phyloP scores from a whole-genome alignment of 2,113 vertebrate genomes.

The Crotophaga sulcirostris region DNA sequence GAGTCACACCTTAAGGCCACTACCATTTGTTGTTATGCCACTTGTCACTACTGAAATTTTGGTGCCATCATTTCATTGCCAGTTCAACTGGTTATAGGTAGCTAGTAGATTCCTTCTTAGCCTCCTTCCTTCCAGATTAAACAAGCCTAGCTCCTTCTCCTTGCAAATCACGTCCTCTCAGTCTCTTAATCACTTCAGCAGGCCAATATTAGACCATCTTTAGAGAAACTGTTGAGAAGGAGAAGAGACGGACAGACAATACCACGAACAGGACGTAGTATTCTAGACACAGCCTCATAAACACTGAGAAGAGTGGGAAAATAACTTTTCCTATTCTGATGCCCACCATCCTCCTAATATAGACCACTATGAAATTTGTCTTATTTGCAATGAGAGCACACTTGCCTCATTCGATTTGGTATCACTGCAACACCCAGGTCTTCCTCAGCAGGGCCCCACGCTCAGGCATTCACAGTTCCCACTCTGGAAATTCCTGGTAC shows the following conservation, averaged over 20 bases:
- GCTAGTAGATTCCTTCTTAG: not conserved
- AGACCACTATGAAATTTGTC: not conserved
- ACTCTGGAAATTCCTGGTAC: not conserved
- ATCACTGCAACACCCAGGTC: not conserved
- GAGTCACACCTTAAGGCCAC: not conserved
- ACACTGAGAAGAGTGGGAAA: not conserved
- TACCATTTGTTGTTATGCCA: not conserved
- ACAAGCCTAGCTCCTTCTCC: not conserved
- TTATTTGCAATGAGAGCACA: not conserved
- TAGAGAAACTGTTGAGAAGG: no score
- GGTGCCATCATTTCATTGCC: not conserved
- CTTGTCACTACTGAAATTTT: not conserved
- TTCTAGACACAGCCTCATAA: not conserved
- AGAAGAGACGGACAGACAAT: no score
- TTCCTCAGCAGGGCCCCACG: not conserved
- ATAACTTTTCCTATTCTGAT: not conserved
- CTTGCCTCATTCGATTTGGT: not conserved
- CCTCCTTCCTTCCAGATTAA: not conserved
- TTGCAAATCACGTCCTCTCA: not conserved
- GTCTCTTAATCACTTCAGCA: not conserved
- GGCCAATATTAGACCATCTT: not conserved
- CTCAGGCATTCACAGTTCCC: not conserved
- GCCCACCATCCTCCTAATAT: not conserved
- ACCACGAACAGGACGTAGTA: not conserved
- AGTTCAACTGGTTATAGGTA: not conserved